phyloP scores from a whole-genome alignment of 1,140 invertebrate species.

The Hermetia illucens region DNA sequence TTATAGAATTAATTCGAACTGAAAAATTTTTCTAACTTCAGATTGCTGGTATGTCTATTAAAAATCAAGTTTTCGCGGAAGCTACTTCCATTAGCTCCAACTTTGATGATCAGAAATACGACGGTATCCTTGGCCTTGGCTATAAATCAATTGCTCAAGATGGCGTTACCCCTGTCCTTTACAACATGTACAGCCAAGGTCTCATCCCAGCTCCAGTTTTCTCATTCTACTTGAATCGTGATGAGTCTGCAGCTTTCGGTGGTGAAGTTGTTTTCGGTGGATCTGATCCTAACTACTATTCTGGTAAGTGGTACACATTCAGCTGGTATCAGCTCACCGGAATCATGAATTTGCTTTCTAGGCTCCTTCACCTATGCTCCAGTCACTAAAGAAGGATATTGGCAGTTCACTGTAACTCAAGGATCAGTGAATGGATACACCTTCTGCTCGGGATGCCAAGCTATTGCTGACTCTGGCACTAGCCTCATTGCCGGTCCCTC shows the following conservation, averaged over 20 bases:
- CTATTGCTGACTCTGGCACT: constrained; percentile 66
- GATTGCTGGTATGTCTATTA: constrained; percentile 47
- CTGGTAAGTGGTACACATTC: no score
- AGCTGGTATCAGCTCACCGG: no score
- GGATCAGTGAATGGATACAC: constrained; percentile 11
- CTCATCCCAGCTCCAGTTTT: constrained; percentile 64
- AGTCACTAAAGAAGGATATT: constrained; percentile 23
- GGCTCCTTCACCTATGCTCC: constrained; percentile 40
- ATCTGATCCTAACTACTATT: constrained; percentile 16
- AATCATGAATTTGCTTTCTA: no score
- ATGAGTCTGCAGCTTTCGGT: constrained; percentile 6
- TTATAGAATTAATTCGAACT: no score
- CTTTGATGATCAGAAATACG: constrained; percentile 88
- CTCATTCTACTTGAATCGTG: constrained; percentile 52
- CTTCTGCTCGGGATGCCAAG: constrained; percentile 38
- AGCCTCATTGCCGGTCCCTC: constrained; percentile 55
- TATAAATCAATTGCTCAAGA: constrained; percentile 77
- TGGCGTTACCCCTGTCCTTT: constrained; percentile 74
- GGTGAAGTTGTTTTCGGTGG: constrained; percentile 25
- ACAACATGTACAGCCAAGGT: constrained; percentile 81
- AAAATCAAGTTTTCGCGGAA: constrained; percentile 85
- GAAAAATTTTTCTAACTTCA: no score
- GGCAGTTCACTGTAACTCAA: constrained; percentile 24
- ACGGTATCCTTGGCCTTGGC: constrained; percentile 84
- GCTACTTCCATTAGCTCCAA: constrained; percentile 69